Evolutionary conservation across 2,113 vertebrate genomes (phyloP).

Genomic region (Pseudorasbora parva): DNA sequence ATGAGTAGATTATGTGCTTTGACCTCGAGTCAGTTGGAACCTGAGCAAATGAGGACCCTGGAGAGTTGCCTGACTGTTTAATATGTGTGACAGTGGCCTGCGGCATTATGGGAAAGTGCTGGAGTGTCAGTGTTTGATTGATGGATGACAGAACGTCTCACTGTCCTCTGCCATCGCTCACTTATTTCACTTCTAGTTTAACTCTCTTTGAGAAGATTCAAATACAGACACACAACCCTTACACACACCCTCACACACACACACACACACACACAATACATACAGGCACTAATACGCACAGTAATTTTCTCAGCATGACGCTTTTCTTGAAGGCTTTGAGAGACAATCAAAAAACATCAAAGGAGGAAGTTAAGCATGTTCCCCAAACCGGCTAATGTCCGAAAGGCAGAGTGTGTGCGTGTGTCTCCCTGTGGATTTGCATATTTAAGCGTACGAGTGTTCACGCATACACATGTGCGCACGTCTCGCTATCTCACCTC

Average conservation of each 20-base stretch:
- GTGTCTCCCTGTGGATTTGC: slow-evolving; percentile 31
- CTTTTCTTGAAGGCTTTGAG: slow-evolving; percentile 28
- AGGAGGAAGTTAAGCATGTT: slow-evolving; percentile 36
- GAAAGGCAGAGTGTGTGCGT: slow-evolving; percentile 40
- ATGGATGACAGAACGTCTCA: slow-evolving; percentile 56
- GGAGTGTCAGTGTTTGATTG: slow-evolving; percentile 55
- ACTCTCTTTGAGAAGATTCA: slow-evolving; percentile 46
- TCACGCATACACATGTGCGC: slow-evolving; percentile 21
- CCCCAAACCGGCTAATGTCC: slow-evolving; percentile 30
- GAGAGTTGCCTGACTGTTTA: slow-evolving; percentile 49
- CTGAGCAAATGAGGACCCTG: slow-evolving; percentile 52
- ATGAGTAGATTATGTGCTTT: slow-evolving; percentile 57
- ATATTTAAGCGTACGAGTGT: slow-evolving; percentile 33
- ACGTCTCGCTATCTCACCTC: slow-evolving; percentile 76
- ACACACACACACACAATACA: slow-evolving; percentile 25
- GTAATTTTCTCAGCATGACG: neutral
- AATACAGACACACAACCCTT: slow-evolving; percentile 20
- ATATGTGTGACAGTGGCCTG: slow-evolving; percentile 52
- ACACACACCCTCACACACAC: neutral
- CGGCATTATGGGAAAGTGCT: slow-evolving; percentile 53
- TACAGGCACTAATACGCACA: slow-evolving; percentile 14
- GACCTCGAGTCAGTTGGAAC: slow-evolving; percentile 49
- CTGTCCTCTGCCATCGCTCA: slow-evolving; percentile 54
- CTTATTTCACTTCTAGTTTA: slow-evolving; percentile 41
- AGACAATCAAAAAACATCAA: slow-evolving; percentile 44